phyloP scores from a whole-genome alignment of 2,797 vertebrate genomes.

The Columba guinea region DNA sequence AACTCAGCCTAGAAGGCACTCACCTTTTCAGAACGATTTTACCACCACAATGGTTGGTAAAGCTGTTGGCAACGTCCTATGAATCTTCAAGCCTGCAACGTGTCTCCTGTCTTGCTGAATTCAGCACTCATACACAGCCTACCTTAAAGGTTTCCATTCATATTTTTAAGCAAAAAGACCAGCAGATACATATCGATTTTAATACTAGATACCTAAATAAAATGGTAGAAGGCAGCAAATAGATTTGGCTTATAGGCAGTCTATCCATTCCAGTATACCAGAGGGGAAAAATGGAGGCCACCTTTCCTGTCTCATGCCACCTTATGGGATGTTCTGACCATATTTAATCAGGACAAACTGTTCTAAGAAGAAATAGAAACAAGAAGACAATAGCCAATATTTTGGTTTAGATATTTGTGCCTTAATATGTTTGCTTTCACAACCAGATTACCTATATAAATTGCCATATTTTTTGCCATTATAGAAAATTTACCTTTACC shows the following conservation, averaged over 20 bases:
- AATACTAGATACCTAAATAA: not conserved
- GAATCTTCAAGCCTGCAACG: not conserved
- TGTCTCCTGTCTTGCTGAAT: not conserved
- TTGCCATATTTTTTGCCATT: not conserved
- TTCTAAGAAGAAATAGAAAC: not conserved
- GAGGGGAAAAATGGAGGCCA: not conserved
- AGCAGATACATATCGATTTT: not conserved
- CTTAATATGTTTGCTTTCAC: not conserved
- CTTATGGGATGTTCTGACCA: not conserved
- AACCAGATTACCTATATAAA: too few relatives aligned
- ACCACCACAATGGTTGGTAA: not conserved
- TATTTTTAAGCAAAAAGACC: not conserved
- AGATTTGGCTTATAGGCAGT: not conserved
- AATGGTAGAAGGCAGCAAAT: not conserved
- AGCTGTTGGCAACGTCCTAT: not conserved
- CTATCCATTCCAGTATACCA: not conserved
- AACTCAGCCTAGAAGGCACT: not conserved
- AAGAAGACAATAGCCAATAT: not conserved
- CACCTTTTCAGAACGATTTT: not conserved
- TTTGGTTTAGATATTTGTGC: not conserved
- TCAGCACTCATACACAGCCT: not conserved
- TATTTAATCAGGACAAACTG: not conserved
- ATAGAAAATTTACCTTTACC: not conserved
- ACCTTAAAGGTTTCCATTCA: not conserved
- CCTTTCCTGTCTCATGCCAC: not conserved